Percentiles rank a stretch among this genome's conserved stretches.
Evolutionary conservation across 2,113 vertebrate genomes (phyloP).

Genomic region (Mesembrinibis cayennensis): DNA sequence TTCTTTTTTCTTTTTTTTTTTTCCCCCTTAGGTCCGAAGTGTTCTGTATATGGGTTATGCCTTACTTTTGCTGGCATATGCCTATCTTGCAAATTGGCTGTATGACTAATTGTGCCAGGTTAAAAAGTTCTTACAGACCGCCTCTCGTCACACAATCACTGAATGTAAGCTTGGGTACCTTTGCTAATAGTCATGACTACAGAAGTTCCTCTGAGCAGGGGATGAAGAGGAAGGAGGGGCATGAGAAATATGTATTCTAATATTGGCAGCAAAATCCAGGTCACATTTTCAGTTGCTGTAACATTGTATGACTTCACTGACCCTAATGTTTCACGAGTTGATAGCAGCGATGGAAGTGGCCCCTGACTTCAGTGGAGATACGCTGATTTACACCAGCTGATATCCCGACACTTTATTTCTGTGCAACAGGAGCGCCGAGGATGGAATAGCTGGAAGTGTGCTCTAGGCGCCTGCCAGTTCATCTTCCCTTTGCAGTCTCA

Average conservation of each 20-base stretch:
- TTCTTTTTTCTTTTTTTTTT: neutral
- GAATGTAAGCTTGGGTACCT: neutral
- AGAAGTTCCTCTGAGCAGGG: neutral
- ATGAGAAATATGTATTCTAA: neutral
- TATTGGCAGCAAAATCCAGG: neutral
- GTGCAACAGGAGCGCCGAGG: neutral
- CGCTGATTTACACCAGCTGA: neutral
- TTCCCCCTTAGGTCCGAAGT: neutral
- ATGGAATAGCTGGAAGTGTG: neutral
- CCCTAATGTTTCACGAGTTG: neutral
- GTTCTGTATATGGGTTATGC: neutral
- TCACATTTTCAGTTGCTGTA: neutral
- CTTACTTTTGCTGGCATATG: neutral
- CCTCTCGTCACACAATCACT: neutral
- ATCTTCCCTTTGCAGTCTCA: neutral
- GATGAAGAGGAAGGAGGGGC: neutral
- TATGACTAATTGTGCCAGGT: neutral
- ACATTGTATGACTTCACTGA: accelerated
- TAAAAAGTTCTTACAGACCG: neutral
- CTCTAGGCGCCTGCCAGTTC: neutral
- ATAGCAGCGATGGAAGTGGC: neutral
- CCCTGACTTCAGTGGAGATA: neutral
- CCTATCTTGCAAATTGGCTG: neutral
- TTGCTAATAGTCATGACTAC: neutral
- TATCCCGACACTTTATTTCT: accelerated